phyloP scores from a whole-genome alignment of 1,140 invertebrate genomes.

The Pseudomyrmex dendroicus region DNA sequence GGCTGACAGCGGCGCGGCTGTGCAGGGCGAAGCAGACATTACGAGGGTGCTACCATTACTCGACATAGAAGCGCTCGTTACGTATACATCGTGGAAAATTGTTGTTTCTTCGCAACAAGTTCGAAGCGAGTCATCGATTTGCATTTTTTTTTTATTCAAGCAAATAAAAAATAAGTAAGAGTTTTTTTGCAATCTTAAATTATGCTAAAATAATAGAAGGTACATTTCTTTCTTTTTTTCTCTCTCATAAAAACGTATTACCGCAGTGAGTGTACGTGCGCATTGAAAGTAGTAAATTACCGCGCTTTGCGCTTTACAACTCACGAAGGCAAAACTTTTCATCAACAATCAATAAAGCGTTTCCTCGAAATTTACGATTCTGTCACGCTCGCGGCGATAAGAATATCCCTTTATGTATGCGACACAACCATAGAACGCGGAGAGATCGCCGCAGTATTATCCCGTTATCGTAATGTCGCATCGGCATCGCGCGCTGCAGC shows the following conservation, averaged over 20 bases:
- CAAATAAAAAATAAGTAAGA: neutral
- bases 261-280: neutral
- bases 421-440: neutral
- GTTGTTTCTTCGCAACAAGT: neutral
- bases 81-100: neutral
- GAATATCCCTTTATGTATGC: conserved; percentile 3
- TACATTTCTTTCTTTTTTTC: no score
- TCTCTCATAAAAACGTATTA: neutral
- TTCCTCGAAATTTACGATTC: conserved; percentile 23
- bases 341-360: conserved; percentile 23
- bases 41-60: conserved; percentile 7
- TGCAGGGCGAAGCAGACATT: neutral
- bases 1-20: conserved; percentile 14
- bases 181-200: neutral
- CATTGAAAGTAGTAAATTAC: conserved; percentile 6
- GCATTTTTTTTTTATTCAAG: neutral
- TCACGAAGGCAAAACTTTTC: conserved; percentile 15
- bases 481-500: neutral
- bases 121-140: conserved; percentile 1
- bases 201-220: no score
- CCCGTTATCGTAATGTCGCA: conserved; percentile 44
- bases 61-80: conserved; percentile 35
- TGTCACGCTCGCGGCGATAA: conserved; percentile 16
- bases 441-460: conserved; percentile 38
- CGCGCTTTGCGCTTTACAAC: neutral